These are phyloP conservation scores for Panopea generosa DNA, from an alignment of 2,888 invertebrate genomes.

Conservation along the genomic window DNA sequence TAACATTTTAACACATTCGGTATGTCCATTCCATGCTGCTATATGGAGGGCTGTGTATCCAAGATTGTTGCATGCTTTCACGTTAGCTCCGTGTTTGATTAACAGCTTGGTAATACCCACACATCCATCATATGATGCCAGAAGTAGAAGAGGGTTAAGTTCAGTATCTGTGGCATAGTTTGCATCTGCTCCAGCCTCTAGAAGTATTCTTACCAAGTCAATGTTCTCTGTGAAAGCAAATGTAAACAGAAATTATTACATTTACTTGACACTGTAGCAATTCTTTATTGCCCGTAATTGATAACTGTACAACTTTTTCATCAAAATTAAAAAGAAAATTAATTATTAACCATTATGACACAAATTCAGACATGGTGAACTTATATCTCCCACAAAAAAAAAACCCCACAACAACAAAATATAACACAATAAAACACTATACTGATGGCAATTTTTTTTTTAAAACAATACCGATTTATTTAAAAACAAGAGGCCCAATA, in stretches of 20 bases:
- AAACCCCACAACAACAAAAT: too few relatives aligned
- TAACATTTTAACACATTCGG: conserved; percentile 64
- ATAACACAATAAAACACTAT: too few relatives aligned
- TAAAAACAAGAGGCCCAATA: too few relatives aligned
- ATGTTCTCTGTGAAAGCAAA: conserved; percentile 62
- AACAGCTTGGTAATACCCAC: conserved; percentile 65
- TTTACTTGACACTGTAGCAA: too few relatives aligned
- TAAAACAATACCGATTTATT: too few relatives aligned
- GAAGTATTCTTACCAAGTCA: conserved; percentile 62
- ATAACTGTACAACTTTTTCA: too few relatives aligned
- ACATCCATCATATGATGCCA: conserved; percentile 73
- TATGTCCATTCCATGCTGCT: conserved; percentile 80
- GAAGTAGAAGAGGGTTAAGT: conserved; percentile 68
- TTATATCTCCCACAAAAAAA: too few relatives aligned
- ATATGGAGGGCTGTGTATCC: conserved; percentile 79
- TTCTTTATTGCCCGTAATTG: too few relatives aligned
- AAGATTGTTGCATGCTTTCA: conserved; percentile 61
- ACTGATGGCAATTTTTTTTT: too few relatives aligned
- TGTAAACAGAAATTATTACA: neutral
- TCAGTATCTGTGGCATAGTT: conserved; percentile 56
- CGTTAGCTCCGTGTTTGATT: conserved; percentile 68
- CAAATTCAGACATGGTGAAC: too few relatives aligned
- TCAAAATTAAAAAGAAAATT: too few relatives aligned
- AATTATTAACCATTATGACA: too few relatives aligned
- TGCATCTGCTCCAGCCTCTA: conserved; percentile 73